Conservation (phyloP, 2,797 vertebrate species). For the Morus bassanus region DNA sequence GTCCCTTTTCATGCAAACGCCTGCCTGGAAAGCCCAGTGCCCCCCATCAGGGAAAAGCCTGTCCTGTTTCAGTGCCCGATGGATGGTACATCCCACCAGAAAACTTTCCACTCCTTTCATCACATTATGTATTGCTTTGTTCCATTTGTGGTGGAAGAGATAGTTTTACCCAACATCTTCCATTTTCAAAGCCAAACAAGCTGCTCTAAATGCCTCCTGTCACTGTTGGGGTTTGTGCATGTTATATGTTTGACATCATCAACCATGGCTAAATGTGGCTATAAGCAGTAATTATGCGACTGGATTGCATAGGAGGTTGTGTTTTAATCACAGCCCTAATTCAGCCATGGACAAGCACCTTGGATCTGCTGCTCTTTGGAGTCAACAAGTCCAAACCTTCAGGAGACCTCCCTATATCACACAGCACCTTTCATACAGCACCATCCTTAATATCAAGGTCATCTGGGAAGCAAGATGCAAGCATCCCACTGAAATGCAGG, state of each 20-base stretch:
- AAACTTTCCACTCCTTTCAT: constrained; percentile 31
- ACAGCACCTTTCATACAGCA: not conserved
- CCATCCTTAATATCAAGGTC: not conserved
- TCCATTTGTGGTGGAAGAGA: not conserved
- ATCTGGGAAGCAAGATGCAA: not conserved
- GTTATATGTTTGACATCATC: not conserved
- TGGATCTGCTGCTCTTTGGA: not conserved
- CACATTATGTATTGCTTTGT: not conserved
- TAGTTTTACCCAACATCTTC: constrained; percentile 25
- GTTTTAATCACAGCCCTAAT: not conserved
- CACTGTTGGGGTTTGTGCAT: not conserved
- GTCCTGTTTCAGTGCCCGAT: not conserved
- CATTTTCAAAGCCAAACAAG: constrained; percentile 9
- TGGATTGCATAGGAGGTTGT: not conserved
- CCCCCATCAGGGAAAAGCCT: not conserved
- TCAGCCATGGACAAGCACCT: not conserved
- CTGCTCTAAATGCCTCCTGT: not conserved
- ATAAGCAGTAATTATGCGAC: not conserved
- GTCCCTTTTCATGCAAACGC: not conserved
- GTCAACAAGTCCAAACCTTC: not conserved
- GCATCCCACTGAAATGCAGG: not conserved
- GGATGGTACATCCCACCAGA: not conserved
- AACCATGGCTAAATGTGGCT: not conserved
- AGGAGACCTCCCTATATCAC: not conserved
- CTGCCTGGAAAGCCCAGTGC: not conserved